Percentiles rank a stretch among this genome's conserved stretches.
phyloP scores from a whole-genome alignment of 2,888 invertebrate species.

The Octodonta nipae region DNA sequence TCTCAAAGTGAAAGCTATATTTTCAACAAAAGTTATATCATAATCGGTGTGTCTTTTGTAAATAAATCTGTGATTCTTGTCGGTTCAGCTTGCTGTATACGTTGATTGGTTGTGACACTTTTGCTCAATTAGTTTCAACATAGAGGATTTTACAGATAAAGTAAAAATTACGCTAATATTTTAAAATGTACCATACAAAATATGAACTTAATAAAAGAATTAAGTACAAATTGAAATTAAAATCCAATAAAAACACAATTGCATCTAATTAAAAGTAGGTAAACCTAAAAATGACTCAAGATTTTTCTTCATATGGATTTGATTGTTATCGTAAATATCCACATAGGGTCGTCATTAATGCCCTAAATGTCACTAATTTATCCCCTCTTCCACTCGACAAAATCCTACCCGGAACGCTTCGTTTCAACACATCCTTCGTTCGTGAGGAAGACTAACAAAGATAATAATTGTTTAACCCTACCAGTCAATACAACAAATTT shows the following conservation, averaged over 20 bases:
- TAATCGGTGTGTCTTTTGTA: slow-evolving; percentile 14
- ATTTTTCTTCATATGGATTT: too few species aligned
- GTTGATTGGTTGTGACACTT: slow-evolving; percentile 31
- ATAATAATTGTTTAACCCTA: too few species aligned
- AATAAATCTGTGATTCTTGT: slow-evolving; percentile 28
- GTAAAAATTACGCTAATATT: background rate
- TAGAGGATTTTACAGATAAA: background rate
- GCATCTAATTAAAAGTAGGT: background rate
- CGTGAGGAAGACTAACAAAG: too few species aligned
- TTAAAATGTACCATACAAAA: background rate
- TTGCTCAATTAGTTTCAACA: slow-evolving; percentile 26
- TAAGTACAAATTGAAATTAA: slow-evolving; percentile 5
- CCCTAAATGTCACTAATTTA: too few species aligned
- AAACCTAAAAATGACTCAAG: background rate
- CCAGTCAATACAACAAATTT: too few species aligned
- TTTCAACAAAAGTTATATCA: too few species aligned
- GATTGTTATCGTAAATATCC: too few species aligned
- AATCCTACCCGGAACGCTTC: too few species aligned
- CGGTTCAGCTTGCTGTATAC: slow-evolving; percentile 27
- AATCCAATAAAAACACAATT: background rate
- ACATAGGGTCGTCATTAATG: too few species aligned
- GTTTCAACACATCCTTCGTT: too few species aligned
- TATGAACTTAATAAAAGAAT: background rate
- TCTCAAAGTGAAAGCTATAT: too few species aligned
- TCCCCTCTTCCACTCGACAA: too few species aligned